These are phyloP conservation scores for Odiellus spinosus DNA, from an alignment of 2,888 invertebrate genomes.

Conservation along the genomic window DNA sequence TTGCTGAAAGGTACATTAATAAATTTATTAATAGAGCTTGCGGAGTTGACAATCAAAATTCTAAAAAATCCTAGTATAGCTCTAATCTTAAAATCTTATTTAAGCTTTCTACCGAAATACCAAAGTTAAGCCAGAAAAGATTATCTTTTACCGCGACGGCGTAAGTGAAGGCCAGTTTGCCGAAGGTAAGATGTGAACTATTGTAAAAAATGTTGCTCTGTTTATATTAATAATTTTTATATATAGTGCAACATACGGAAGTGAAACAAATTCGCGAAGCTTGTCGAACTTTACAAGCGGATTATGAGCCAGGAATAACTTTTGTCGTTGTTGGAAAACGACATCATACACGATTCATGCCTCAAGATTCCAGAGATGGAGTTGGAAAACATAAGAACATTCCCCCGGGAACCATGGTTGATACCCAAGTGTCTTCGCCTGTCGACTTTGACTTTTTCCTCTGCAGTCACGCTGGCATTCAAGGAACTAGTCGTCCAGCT, in stretches of 20 bases:
- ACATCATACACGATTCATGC: constrained; percentile 62
- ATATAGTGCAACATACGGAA: constrained; percentile 36
- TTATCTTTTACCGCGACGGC: constrained; percentile 62
- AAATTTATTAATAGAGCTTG: too few relatives aligned
- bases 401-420: constrained; percentile 73
- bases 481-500: constrained; percentile 25
- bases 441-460: constrained; percentile 75
- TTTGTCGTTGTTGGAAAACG: constrained; percentile 92
- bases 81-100: too few relatives aligned
- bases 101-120: constrained; percentile 6
- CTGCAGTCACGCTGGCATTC: constrained; percentile 44
- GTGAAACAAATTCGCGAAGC: constrained; percentile 43
- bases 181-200: too few relatives aligned
- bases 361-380: constrained; percentile 13
- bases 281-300: constrained; percentile 39
- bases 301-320: constrained; percentile 58
- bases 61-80: constrained; percentile 25
- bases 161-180: constrained; percentile 72
- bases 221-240: too few relatives aligned
- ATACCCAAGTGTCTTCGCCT: constrained; percentile 67
- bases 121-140: constrained; percentile 37
- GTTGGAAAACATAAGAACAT: constrained; percentile 43
- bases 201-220: too few relatives aligned
- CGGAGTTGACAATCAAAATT: constrained; percentile 32
- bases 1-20: constrained; percentile 38